Base-by-base conservation (phyloP, 2,888 invertebrate genomes). In the Cabera pusaria region DNA sequence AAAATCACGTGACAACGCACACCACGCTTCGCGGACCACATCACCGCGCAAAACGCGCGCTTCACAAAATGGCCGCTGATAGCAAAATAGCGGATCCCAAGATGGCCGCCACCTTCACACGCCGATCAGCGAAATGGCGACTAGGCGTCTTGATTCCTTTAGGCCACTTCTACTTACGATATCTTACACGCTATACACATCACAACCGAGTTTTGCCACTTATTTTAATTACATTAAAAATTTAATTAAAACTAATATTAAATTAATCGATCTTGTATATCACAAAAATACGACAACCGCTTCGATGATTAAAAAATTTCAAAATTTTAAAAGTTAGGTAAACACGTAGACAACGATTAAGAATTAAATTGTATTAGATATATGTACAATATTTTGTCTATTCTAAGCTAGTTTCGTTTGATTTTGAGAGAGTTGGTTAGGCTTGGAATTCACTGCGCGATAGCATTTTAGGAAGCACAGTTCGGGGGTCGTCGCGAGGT, bases 251-350 rank as follows among this genome's bases (percentile, higher is more conserved):
- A 24, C 49, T 43, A 37, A 9, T 56, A 59, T 36, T 50, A 59
- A 24, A 40, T 45, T 61, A 64, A 63, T 64, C 63, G 61, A 66
- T 55, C 52, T 56, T 64, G 50, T 71, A 61, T 83, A 85, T 87
- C 86, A 87, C 87, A 86, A 87, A 87, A 86, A 87, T 85, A 87
- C 87, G 87, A 88, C 87, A 88, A 87, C 88, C 87, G 83, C 77
- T 87, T 87, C 87, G 86, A 85, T 86, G 85, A 75, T 42, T 31
- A 31, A 80, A 83, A 82, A 75, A 63, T 69, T 81, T 75, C 72
- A 69, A 78, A 83, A 80, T 76, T 64, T 60, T 56, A 54, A 47
- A 52, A 52, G 51, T 58, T 62, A 58, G 44, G 49, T 60, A 70
- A 74, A 78, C 71, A 79, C 70, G 72, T 78, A 82, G 81, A 83